Evolutionary conservation across 2,797 vertebrate species (phyloP), one percentile per base, ranked within the genome.

Genomic region (Delichon dasypus): DNA sequence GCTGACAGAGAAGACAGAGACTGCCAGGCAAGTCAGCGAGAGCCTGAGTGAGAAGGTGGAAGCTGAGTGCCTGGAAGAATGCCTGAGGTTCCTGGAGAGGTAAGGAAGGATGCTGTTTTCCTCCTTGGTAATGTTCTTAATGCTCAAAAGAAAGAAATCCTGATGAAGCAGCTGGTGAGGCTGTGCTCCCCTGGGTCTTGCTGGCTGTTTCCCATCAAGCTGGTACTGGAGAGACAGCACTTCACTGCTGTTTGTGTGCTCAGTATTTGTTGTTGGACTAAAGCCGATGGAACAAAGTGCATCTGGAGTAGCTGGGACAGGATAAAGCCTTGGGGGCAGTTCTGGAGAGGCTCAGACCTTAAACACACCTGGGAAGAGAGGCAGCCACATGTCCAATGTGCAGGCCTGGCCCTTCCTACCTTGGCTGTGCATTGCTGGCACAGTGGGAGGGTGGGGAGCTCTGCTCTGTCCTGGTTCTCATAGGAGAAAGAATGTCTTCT

Each of bases 31-130:
- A 13, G 22, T 96, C 47, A 91, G 89, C 0, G 20, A 82, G 10
- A 91, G 67, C 47, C 51, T 97, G 71, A 62, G 91, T 0, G 58
- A 89, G 70, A 87, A 61, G 44, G 92, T 97, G 55, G 94, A 94
- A 95, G 82, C 75, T 58, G 65, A 51, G 34, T 95, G 94, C 76
- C 90, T 96, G 90, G 71, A 93, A 65, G 92, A 84, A 51, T 93
- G 47, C 50, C 64, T 94, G 58, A 77, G 34, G 12, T 97, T 97
- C 91, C 79, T 97, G 79, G 62, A 92, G 61, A 95, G 96, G 97
- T 97, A 97, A 97, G 62, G 78, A 67, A 66, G 22, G 21, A 36
- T 54, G 45, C 25, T 73, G 10, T 26, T 76, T 84, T 82, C 67
- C 34, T 60, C 54, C 13, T 60, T n/a, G 38, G 36, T 65, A 45